Conservation (phyloP, 2,888 invertebrate species). For the Lasius platythorax region DNA sequence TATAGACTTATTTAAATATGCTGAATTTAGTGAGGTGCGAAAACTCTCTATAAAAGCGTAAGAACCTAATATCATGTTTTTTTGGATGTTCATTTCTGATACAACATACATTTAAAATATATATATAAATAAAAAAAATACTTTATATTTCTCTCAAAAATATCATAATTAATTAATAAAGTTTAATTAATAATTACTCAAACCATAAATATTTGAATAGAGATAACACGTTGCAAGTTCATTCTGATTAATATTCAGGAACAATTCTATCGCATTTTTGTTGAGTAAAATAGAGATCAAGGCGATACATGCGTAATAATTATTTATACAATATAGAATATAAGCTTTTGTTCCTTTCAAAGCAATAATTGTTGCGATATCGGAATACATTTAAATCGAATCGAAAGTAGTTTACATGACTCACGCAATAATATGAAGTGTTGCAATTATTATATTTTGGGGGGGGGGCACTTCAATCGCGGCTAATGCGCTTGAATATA, state of each 20-base stretch:
- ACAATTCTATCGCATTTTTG: background rate
- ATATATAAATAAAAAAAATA: background rate
- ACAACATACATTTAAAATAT: slow-evolving; percentile 1
- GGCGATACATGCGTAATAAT: background rate
- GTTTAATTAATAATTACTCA: background rate
- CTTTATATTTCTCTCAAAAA: background rate
- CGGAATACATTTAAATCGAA: slow-evolving; percentile 26
- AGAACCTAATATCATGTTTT: background rate
- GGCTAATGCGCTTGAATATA: slow-evolving; percentile 28
- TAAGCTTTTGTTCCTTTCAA: background rate
- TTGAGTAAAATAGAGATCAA: background rate
- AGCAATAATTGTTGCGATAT: background rate
- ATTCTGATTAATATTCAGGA: background rate
- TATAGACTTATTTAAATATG: slow-evolving; percentile 3
- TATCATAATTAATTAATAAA: background rate
- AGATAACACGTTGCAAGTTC: background rate
- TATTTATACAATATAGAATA: background rate
- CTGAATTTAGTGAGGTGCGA: background rate
- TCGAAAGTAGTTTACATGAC: slow-evolving; percentile 30
- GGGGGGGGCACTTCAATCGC: background rate
- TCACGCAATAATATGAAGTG: slow-evolving; percentile 27
- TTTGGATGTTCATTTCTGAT: background rate
- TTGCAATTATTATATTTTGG: slow-evolving; percentile 46
- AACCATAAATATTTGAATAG: background rate
- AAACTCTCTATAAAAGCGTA: background rate